These are phyloP conservation scores for Rhodinocichla rosea DNA, from an alignment of 2,113 vertebrate genomes.

Conservation along the genomic window DNA sequence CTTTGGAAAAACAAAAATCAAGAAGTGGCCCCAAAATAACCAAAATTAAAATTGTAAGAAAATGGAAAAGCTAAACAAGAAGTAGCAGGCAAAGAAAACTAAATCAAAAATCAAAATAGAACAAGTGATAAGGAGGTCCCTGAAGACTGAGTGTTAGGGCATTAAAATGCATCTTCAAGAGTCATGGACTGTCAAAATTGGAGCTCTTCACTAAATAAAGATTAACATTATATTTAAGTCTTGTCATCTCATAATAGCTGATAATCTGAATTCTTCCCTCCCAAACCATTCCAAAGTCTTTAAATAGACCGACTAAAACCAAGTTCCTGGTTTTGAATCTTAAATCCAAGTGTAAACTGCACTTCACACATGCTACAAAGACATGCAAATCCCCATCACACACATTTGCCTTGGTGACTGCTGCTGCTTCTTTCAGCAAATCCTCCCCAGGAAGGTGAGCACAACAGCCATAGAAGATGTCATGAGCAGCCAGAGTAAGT, in stretches of 20 bases:
- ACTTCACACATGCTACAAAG: constrained; percentile 78
- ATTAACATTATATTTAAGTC: constrained; percentile 10
- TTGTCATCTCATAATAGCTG: background rate
- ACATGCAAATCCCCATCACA: constrained; percentile 76
- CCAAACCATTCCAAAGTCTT: constrained; percentile 19
- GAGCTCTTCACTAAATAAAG: constrained; percentile 1
- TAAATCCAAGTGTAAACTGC: constrained; percentile 46
- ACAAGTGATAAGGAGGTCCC: constrained; percentile 50
- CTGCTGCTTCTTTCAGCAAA: constrained; percentile 74
- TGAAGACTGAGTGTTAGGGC: constrained; percentile 40
- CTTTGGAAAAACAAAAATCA: constrained; percentile 95
- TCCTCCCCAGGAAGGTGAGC: constrained; percentile 71
- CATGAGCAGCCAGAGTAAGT: constrained; percentile 74
- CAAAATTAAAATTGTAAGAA: constrained; percentile 87
- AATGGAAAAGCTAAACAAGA: constrained; percentile 78
- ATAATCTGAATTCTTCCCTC: constrained; percentile 17
- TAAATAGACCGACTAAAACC: background rate
- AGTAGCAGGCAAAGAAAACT: constrained; percentile 74
- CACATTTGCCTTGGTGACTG: constrained; percentile 77
- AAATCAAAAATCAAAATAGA: constrained; percentile 68
- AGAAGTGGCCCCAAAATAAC: constrained; percentile 92
- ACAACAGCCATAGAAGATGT: constrained; percentile 68
- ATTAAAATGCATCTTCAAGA: constrained; percentile 26
- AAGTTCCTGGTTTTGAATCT: background rate
- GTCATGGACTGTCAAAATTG: constrained; percentile 31